Conservation (phyloP, 2,113 vertebrate species). For the Holacanthus passer region DNA sequence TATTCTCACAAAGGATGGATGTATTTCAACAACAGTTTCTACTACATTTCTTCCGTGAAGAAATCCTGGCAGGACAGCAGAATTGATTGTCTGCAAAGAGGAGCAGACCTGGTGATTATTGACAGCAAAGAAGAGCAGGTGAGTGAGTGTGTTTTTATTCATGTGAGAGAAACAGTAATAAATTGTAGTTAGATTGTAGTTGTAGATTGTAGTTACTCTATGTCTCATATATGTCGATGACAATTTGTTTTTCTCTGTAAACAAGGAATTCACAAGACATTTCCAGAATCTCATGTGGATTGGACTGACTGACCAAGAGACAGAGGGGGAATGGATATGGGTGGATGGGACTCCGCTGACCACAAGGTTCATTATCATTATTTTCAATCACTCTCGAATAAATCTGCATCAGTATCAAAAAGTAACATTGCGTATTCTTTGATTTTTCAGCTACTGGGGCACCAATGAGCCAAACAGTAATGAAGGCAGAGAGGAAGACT, state of each 20-base stretch:
- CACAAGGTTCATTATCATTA: not conserved
- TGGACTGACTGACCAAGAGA: slow-evolving; percentile 6
- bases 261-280: not conserved
- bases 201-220: no score
- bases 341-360: not conserved
- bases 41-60: not conserved
- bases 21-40: not conserved
- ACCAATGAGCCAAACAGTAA: rapidly evolving
- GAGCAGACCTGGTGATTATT: slow-evolving; percentile 30
- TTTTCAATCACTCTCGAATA: no score
- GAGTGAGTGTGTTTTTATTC: not conserved
- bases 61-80: slow-evolving; percentile 21
- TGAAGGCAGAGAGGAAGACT: rapidly evolving
- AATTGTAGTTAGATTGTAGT: no score
- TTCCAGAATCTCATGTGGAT: not conserved
- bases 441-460: not conserved
- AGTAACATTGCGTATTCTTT: no score
- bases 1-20: not conserved
- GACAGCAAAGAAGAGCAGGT: slow-evolving; percentile 27
- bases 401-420: no score
- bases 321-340: slow-evolving; percentile 24
- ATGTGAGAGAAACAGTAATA: not conserved
- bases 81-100: not conserved
- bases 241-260: not conserved
- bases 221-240: not conserved